These are phyloP conservation scores for Abramis brama DNA, from an alignment of 2,113 vertebrate species.

Conservation along the genomic window DNA sequence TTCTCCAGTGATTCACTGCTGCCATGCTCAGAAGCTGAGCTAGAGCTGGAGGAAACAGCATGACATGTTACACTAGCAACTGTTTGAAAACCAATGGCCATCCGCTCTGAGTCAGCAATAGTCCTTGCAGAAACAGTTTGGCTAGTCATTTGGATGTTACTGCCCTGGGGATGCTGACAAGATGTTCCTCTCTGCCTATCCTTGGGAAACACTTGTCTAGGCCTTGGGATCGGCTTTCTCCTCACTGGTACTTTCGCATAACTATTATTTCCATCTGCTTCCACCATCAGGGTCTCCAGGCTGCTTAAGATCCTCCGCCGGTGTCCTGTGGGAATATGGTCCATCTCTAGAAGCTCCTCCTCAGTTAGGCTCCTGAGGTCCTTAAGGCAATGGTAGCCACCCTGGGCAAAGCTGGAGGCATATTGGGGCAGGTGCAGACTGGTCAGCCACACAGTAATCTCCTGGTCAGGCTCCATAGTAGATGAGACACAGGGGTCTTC, in stretches of 20 bases:
- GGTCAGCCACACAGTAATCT: constrained; percentile 81
- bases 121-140: constrained; percentile 60
- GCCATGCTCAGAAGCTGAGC: constrained; percentile 48
- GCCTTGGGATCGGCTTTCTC: constrained; percentile 59
- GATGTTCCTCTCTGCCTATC: constrained; percentile 54
- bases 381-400: constrained; percentile 76
- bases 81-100: not conserved
- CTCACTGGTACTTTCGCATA: not conserved
- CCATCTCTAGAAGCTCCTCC: constrained; percentile 77
- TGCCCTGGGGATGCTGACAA: constrained; percentile 33
- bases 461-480: constrained; percentile 62
- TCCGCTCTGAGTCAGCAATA: not conserved
- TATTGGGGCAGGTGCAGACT: constrained; percentile 88
- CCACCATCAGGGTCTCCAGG: constrained; percentile 71
- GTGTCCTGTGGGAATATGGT: constrained; percentile 89
- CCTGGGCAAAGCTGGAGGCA: constrained; percentile 71
- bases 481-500: constrained; percentile 75
- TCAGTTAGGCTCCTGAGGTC: constrained; percentile 83
- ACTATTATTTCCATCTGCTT: constrained; percentile 26
- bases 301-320: constrained; percentile 88
- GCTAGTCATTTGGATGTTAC: constrained; percentile 35
- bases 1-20: constrained; percentile 67
- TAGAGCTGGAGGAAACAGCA: not conserved
- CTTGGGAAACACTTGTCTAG: constrained; percentile 65
- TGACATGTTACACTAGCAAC: not conserved